Percentiles rank a stretch among this genome's conserved stretches.
Evolutionary conservation across 2,113 vertebrate genomes (phyloP).

Genomic region (Callipepla californica): DNA sequence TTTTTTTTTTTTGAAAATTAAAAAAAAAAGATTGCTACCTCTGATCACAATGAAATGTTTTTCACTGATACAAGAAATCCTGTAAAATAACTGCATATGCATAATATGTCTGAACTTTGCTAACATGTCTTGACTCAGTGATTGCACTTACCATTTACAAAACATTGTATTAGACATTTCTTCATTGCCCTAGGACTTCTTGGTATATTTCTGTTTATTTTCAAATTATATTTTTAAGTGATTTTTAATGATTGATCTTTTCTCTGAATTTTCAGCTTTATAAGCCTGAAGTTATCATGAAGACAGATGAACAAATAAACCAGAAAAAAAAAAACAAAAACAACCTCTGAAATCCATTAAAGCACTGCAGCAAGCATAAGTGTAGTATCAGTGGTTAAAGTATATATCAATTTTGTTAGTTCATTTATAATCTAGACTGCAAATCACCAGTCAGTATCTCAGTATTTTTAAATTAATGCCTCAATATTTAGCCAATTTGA

Average conservation of each 20-base stretch:
- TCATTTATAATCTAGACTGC: neutral
- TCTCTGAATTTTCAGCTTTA: neutral
- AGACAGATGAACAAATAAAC: neutral
- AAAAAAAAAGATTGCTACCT: neutral
- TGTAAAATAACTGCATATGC: neutral
- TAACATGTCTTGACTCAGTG: neutral
- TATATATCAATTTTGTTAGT: neutral
- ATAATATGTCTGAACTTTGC: neutral
- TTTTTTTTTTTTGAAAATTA: neutral
- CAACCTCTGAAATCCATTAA: neutral
- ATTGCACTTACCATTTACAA: neutral
- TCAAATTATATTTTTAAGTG: neutral
- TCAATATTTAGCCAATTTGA: neutral
- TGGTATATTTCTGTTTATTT: neutral
- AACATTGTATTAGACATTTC: neutral
- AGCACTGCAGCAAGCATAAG: neutral
- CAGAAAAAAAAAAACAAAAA: neutral
- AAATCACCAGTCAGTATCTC: neutral
- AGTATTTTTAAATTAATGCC: neutral
- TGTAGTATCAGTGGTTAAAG: neutral
- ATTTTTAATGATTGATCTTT: neutral
- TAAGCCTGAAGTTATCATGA: neutral
- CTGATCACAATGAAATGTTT: neutral
- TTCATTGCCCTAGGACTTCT: neutral
- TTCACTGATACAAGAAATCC: neutral